Conservation (phyloP, 2,113 vertebrate species). For the Cinclus cinclus region DNA sequence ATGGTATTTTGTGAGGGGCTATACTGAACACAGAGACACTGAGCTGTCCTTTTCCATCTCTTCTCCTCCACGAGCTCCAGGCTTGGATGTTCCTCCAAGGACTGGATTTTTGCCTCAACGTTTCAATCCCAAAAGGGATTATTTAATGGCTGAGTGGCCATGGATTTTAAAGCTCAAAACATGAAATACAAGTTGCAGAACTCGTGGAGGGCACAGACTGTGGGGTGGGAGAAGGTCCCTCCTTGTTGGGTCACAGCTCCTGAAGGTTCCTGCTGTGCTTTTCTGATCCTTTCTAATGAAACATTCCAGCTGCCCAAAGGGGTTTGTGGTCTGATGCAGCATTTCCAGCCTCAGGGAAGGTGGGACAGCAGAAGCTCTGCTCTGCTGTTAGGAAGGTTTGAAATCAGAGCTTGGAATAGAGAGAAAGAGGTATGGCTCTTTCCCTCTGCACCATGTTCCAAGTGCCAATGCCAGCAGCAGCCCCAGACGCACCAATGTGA, state of each 20-base stretch:
- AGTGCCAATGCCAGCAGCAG: background rate
- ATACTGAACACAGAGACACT: background rate
- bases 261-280: background rate
- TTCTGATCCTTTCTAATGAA: background rate
- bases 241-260: accelerated
- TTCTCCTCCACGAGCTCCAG: background rate
- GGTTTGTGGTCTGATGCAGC: background rate
- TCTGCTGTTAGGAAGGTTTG: background rate
- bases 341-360: background rate
- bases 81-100: background rate
- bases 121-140: background rate
- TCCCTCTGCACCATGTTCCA: too few relatives aligned
- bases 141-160: background rate
- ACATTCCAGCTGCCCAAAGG: background rate
- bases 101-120: background rate
- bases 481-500: accelerated
- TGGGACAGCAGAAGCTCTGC: background rate
- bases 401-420: background rate
- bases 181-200: background rate
- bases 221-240: background rate
- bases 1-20: background rate
- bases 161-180: background rate
- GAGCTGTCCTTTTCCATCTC: background rate
- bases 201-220: background rate
- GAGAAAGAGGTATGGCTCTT: background rate